phyloP scores from a whole-genome alignment of 2,888 invertebrate genomes.

The Cylloceria caligata region DNA sequence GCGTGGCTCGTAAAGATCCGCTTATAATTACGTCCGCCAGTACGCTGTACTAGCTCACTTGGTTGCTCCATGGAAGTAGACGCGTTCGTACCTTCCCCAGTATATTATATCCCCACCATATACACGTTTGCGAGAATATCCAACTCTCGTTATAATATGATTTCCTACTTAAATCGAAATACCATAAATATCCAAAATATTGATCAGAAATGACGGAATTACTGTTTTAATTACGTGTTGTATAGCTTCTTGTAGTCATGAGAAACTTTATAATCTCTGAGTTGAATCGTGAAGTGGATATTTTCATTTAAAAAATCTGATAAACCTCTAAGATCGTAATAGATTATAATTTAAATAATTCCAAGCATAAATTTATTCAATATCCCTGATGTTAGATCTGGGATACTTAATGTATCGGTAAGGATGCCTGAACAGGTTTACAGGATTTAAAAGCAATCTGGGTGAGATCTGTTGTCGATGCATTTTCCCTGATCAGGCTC shows the following conservation, averaged over 20 bases:
- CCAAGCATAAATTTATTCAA: too few relatives aligned
- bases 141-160: neutral
- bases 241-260: neutral
- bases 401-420: too few relatives aligned
- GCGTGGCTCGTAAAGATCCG: slow-evolving; percentile 69
- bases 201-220: neutral
- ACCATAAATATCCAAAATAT: slow-evolving; percentile 7
- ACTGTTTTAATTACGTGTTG: neutral
- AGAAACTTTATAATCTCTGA: neutral
- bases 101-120: slow-evolving; percentile 7
- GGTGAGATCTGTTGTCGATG: too few relatives aligned
- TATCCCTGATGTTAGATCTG: too few relatives aligned
- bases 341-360: too few relatives aligned
- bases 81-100: slow-evolving; percentile 35
- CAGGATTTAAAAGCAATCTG: too few relatives aligned
- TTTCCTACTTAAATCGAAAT: neutral
- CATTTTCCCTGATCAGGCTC: too few relatives aligned
- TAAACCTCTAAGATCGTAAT: too few relatives aligned
- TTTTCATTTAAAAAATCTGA: too few relatives aligned
- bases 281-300: neutral
- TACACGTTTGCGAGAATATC: neutral
- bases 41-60: slow-evolving; percentile 39
- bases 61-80: slow-evolving; percentile 32
- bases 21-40: slow-evolving; percentile 74
- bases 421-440: too few relatives aligned